Conservation (phyloP, 2,888 invertebrate species). For the Galerucella nymphaeae region DNA sequence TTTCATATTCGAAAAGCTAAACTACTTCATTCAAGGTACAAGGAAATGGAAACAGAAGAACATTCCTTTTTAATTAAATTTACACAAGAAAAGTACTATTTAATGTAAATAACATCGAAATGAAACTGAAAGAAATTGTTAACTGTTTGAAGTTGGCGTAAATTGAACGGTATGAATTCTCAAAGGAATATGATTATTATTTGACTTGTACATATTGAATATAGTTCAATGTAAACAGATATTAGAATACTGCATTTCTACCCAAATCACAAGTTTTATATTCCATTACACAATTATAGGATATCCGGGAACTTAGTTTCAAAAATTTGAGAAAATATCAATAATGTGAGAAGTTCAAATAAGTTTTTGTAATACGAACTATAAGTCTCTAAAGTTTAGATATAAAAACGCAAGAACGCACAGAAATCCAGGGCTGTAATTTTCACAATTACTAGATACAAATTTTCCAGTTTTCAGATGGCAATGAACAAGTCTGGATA, state of each 20-base stretch:
- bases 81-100: background rate
- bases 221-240: no score
- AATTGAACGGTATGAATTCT: background rate
- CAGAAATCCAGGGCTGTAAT: no score
- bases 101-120: background rate
- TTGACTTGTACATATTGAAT: background rate
- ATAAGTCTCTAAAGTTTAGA: no score
- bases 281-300: no score
- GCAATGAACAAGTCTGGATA: no score
- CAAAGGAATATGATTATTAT: background rate
- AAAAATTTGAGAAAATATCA: no score
- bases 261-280: background rate
- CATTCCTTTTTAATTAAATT: slow-evolving; percentile 30
- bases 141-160: background rate
- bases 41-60: slow-evolving; percentile 17
- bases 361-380: no score
- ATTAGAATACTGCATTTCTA: background rate
- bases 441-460: no score
- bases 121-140: background rate
- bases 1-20: slow-evolving; percentile 21
- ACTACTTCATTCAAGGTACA: slow-evolving; percentile 18
- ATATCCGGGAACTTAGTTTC: no score
- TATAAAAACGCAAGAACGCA: no score
- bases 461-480: no score
- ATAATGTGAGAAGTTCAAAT: no score